Percentiles rank a stretch among this genome's conserved stretches.
Conservation (phyloP, 2,888 invertebrate species). For the Agrochola litura region DNA sequence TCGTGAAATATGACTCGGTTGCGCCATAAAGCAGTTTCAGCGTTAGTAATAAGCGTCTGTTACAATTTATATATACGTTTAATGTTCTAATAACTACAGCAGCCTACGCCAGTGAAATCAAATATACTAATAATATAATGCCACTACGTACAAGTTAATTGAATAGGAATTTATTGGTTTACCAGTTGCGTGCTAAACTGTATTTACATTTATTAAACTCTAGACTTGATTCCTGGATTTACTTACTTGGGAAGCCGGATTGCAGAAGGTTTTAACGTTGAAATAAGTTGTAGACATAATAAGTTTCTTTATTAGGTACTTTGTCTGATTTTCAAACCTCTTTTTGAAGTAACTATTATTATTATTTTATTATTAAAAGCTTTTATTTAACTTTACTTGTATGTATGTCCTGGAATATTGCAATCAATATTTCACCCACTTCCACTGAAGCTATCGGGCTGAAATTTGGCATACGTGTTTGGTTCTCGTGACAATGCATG, state of each 20-base stretch:
- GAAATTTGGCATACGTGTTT: too few species aligned
- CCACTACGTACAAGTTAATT: slow-evolving; percentile 74
- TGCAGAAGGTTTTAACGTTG: not conserved
- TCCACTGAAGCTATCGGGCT: too few species aligned
- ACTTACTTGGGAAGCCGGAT: slow-evolving; percentile 2
- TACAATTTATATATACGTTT: slow-evolving; percentile 66
- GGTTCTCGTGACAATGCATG: too few species aligned
- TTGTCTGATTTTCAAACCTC: not conserved
- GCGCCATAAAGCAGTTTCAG: slow-evolving; percentile 68
- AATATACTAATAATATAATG: slow-evolving; percentile 75
- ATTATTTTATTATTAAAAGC: too few species aligned
- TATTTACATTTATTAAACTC: slow-evolving; percentile 42
- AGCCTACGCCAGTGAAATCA: slow-evolving; percentile 74
- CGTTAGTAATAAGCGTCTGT: slow-evolving; percentile 71
- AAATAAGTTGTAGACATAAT: not conserved
- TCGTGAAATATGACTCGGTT: slow-evolving; percentile 63
- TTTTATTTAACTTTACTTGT: too few species aligned
- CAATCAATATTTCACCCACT: too few species aligned
- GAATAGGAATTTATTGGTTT: slow-evolving; percentile 67
- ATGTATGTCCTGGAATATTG: too few species aligned
- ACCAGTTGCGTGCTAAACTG: slow-evolving; percentile 42
- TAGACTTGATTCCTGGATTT: slow-evolving; percentile 4
- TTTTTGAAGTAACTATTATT: too few species aligned
- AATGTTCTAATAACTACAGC: slow-evolving; percentile 74
- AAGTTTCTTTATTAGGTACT: not conserved